These are phyloP conservation scores for Prunella strophiata DNA, from an alignment of 2,797 vertebrate species.

Conservation along the genomic window DNA sequence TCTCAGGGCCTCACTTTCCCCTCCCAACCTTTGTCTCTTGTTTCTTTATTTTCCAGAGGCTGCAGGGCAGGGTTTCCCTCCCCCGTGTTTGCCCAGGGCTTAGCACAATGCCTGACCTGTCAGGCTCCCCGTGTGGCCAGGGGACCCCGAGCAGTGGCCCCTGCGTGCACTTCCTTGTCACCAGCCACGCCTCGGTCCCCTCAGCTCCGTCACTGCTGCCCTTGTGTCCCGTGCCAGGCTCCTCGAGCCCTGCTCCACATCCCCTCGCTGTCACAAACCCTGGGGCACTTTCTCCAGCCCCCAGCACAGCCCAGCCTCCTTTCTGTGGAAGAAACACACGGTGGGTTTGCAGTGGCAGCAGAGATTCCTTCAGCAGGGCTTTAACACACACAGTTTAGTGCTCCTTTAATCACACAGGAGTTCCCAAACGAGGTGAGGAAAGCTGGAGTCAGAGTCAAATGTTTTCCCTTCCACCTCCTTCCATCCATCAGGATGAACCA, in stretches of 20 bases:
- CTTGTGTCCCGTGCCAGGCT: not conserved
- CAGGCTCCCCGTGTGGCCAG: not conserved
- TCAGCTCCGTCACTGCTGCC: not conserved
- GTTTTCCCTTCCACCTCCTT: not conserved
- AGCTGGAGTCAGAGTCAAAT: not conserved
- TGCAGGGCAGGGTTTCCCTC: constrained; percentile 66
- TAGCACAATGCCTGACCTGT: constrained; percentile 58
- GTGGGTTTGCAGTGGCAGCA: not conserved
- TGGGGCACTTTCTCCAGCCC: not conserved
- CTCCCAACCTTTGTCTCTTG: constrained; percentile 63
- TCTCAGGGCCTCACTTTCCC: constrained; percentile 54
- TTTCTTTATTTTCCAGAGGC: constrained; percentile 50
- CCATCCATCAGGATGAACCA: not conserved
- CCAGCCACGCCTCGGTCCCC: not conserved
- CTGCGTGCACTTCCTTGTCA: not conserved
- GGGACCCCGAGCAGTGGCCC: not conserved
- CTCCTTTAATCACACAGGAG: not conserved
- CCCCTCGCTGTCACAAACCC: not conserved
- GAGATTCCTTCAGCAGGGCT: not conserved
- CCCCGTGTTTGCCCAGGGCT: constrained; percentile 39
- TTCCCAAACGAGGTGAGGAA: not conserved
- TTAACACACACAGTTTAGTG: accelerated
- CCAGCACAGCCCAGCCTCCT: not conserved
- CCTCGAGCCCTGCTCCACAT: not conserved
- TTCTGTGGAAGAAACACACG: not conserved